phyloP scores from a whole-genome alignment of 2,797 vertebrate genomes.

The Hypotaenidia philippensis region DNA sequence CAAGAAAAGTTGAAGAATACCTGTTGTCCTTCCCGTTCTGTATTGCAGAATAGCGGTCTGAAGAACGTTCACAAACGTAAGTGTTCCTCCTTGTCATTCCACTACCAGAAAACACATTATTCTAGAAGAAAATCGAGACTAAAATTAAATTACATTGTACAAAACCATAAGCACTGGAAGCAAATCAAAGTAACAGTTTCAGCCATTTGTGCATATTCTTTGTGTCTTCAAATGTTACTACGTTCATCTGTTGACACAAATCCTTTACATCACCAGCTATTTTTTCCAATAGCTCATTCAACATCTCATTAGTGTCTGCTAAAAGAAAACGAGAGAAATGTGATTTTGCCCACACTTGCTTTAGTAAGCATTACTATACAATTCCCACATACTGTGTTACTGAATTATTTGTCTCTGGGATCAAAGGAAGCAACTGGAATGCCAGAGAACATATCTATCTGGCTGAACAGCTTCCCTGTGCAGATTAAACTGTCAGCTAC shows the following conservation, averaged over 20 bases:
- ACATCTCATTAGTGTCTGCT: background rate
- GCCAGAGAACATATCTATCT: background rate
- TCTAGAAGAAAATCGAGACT: constrained; percentile 68
- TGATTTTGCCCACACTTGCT: background rate
- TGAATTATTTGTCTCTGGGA: background rate
- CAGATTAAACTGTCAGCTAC: background rate
- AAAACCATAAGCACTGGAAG: background rate
- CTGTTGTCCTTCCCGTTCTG: constrained; percentile 98
- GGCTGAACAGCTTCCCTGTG: background rate
- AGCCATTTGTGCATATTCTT: background rate
- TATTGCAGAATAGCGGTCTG: constrained; percentile 90
- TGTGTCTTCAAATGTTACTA: background rate
- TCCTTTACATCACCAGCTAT: background rate
- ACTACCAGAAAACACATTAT: constrained; percentile 83
- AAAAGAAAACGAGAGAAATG: background rate
- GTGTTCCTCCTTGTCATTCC: constrained; percentile 94
- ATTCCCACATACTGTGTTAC: background rate
- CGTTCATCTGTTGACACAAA: background rate
- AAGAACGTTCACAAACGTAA: constrained; percentile 93
- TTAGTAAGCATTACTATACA: background rate
- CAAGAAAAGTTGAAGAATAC: constrained; percentile 67
- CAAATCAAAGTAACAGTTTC: background rate
- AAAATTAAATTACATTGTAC: background rate
- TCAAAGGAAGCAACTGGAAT: background rate
- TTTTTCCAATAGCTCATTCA: background rate